Percentiles rank a stretch among this genome's conserved stretches.
phyloP scores from a whole-genome alignment of 1,140 invertebrate genomes.

The Apis dorsata region DNA sequence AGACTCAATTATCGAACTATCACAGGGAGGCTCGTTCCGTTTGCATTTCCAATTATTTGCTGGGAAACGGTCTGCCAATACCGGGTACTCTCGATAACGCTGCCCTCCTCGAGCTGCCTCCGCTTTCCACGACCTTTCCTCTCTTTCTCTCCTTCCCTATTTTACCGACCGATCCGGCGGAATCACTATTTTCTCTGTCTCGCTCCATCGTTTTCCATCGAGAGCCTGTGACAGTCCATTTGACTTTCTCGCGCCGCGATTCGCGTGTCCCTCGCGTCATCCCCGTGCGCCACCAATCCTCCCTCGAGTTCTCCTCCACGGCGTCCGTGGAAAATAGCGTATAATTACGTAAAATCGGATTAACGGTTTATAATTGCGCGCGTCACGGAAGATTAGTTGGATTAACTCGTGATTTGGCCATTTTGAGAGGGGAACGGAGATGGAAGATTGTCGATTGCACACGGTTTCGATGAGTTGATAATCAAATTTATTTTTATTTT shows the following conservation, averaged over 20 bases:
- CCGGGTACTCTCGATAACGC: conserved; percentile 74
- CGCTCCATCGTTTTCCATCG: background rate
- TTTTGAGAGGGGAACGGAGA: too few relatives aligned
- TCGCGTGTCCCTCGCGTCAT: conserved; percentile 6
- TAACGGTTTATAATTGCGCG: conserved; percentile 23
- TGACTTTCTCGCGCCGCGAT: conserved; percentile 17
- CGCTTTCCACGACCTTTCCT: conserved; percentile 34
- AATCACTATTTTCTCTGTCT: conserved; percentile 6
- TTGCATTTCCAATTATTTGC: conserved; percentile 81
- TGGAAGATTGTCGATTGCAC: too few relatives aligned
- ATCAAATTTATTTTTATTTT: too few relatives aligned
- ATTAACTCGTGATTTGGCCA: background rate
- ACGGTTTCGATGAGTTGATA: too few relatives aligned
- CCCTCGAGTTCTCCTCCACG: background rate
- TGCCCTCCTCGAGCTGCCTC: conserved; percentile 56
- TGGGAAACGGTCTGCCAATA: conserved; percentile 79
- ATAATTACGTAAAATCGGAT: conserved; percentile 18
- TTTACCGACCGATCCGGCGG: background rate
- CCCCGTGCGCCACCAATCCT: background rate
- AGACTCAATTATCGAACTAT: conserved; percentile 81
- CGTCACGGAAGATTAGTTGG: conserved; percentile 9
- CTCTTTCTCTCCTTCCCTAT: conserved; percentile 2
- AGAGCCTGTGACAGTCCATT: conserved; percentile 1
- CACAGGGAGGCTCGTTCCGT: conserved; percentile 76
- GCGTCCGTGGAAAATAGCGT: background rate